Base-by-base conservation (phyloP, 2,888 invertebrate species). In the Tridacna gigas region DNA sequence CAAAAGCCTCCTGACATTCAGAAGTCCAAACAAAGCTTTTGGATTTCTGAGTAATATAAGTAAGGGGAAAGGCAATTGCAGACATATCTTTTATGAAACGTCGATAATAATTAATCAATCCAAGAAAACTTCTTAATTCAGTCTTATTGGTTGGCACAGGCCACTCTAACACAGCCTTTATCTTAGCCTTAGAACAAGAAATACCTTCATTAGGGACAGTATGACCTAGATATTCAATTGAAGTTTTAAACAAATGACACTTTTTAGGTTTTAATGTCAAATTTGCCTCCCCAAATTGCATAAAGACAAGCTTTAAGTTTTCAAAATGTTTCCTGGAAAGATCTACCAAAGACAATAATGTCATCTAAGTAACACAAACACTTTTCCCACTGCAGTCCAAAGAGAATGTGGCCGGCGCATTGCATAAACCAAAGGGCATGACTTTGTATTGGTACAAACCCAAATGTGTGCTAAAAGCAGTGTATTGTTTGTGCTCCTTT, bases 261-360 rank as follows among this genome's bases (percentile, higher is more conserved):
- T 90, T 90, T 15, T 66, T 67, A 47, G 78, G 84, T 69, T 84
- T 84, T 20, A 89, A 56, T 61, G 82, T 89, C 13, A 89, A 75
- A 25, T 80, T 77, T 45, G 86, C 82, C 1, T 67, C 22, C n/a
- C 15, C 13, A 5, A 89, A 71, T 26, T 82, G 25, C 13, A 74
- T 15, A 37, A 89, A 88, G 15, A 89, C 75, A 3, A 47, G 18
- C 20, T 67, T 76, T 11, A 89, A 51, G 56, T 79, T 51, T 22
- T 79, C 25, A n/a, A 7, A 85, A 20, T 18, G 73, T 79, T 13
- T 81, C 73, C 0, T 75, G 61, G 26, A 87, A 79, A 11, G 83
- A 69, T 25, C 74, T 66, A 5, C 79, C 67, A 56, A 65, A 80
- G 9, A 83, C 77, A 9, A 86, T 77, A 18, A 86, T 71, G 65